These are phyloP conservation scores for Tyto alba DNA, from an alignment of 2,113 vertebrate species.

Conservation along the genomic window DNA sequence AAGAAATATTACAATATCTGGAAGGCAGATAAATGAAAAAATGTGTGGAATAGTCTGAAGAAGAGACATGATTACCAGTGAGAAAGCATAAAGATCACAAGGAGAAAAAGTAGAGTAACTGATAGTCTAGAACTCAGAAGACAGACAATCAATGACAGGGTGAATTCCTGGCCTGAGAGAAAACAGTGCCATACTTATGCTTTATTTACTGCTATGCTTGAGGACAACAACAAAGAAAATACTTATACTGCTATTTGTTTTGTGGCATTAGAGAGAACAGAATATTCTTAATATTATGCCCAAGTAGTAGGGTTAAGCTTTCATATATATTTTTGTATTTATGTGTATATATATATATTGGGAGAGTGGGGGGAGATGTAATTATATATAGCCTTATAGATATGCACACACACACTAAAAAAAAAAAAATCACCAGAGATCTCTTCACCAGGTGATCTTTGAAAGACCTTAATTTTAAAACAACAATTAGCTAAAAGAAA, in stretches of 20 bases:
- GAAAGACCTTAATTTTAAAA: neutral
- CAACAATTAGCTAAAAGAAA: neutral
- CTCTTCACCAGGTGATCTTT: neutral
- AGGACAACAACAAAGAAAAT: neutral
- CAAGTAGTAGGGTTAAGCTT: neutral
- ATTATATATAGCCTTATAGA: neutral
- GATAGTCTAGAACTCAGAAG: neutral
- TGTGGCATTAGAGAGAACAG: neutral
- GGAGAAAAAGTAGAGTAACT: neutral
- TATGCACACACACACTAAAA: rapidly evolving
- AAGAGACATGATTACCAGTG: neutral
- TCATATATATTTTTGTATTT: neutral
- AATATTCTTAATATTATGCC: neutral
- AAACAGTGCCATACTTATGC: neutral
- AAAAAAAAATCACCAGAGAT: neutral
- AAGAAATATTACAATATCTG: neutral
- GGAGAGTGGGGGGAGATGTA: too few relatives aligned
- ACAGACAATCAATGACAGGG: neutral
- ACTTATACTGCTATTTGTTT: neutral
- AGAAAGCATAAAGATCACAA: neutral
- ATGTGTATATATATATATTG: too few relatives aligned
- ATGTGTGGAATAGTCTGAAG: neutral
- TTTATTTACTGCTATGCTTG: neutral
- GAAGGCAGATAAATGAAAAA: neutral
- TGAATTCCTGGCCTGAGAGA: neutral